Evolutionary conservation across 2,888 invertebrate genomes (phyloP).

Genomic region (Notocelia uddmanniana): DNA sequence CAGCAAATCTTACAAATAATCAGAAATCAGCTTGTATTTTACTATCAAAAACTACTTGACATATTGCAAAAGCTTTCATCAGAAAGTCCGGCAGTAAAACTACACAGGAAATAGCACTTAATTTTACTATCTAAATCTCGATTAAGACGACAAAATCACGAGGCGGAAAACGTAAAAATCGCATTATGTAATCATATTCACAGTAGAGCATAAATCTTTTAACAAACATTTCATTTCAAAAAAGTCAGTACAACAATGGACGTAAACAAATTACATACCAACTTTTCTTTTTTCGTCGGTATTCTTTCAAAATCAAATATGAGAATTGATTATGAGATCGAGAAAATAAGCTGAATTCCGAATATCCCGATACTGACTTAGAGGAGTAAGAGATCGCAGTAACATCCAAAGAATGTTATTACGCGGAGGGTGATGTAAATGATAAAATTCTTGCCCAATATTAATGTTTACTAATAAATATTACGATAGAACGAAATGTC

Average conservation of each 20-base stretch:
- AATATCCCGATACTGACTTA: neutral
- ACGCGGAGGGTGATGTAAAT: neutral
- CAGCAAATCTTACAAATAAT: neutral
- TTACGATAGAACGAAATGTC: constrained; percentile 3
- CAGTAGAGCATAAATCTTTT: constrained; percentile 27
- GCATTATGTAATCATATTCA: constrained; percentile 36
- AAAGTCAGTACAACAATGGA: no score
- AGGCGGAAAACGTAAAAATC: constrained; percentile 34
- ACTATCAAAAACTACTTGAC: neutral
- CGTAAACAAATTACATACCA: neutral
- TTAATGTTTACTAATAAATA: neutral
- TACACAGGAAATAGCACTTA: constrained; percentile 21
- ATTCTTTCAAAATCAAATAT: neutral
- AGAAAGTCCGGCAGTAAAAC: constrained; percentile 28
- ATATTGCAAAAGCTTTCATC: constrained; percentile 27
- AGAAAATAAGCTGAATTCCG: neutral
- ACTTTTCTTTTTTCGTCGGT: neutral
- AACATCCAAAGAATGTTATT: neutral
- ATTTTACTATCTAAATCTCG: constrained; percentile 35
- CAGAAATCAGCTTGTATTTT: neutral
- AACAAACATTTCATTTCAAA: no score
- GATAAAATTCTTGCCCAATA: neutral
- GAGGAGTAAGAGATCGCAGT: neutral
- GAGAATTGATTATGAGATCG: neutral
- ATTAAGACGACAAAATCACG: constrained; percentile 29